Evolutionary conservation across 2,113 vertebrate genomes (phyloP).

Genomic region (Chauna torquata): DNA sequence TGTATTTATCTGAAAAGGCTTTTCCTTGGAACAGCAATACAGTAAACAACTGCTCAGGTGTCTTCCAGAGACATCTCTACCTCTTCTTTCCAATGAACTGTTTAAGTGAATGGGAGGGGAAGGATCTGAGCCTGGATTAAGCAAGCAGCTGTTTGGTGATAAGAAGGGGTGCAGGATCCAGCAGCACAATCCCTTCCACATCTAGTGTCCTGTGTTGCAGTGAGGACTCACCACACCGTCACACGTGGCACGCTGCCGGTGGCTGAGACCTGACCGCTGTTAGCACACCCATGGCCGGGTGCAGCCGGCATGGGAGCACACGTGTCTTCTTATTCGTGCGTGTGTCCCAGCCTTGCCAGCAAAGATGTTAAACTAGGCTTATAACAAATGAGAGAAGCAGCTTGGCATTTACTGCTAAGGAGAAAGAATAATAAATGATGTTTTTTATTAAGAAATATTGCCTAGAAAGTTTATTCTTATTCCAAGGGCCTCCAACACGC

Average conservation of each 20-base stretch:
- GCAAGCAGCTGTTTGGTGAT: not conserved
- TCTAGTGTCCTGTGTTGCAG: not conserved
- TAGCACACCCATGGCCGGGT: not conserved
- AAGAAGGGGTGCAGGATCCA: not conserved
- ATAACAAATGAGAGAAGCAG: constrained; percentile 21
- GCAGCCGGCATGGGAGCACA: not conserved
- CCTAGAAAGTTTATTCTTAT: constrained; percentile 43
- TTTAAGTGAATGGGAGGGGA: not conserved
- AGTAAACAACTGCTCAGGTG: constrained; percentile 3
- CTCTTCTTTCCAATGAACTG: not conserved
- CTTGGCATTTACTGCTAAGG: constrained; percentile 21
- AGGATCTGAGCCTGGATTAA: not conserved
- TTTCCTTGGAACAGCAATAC: not conserved
- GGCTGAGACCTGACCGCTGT: not conserved
- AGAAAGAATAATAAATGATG: constrained; percentile 71
- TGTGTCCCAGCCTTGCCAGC: not conserved
- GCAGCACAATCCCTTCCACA: not conserved
- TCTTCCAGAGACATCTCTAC: not conserved
- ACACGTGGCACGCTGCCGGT: fast-evolving
- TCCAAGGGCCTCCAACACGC: constrained; percentile 27
- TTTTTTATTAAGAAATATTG: constrained; percentile 75
- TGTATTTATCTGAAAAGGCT: constrained; percentile 25
- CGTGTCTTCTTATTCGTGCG: not conserved
- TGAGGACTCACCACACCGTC: not conserved
- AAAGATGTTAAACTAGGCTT: not conserved